Conservation (phyloP, 2,888 invertebrate species). For the Invenusta paracnida region DNA sequence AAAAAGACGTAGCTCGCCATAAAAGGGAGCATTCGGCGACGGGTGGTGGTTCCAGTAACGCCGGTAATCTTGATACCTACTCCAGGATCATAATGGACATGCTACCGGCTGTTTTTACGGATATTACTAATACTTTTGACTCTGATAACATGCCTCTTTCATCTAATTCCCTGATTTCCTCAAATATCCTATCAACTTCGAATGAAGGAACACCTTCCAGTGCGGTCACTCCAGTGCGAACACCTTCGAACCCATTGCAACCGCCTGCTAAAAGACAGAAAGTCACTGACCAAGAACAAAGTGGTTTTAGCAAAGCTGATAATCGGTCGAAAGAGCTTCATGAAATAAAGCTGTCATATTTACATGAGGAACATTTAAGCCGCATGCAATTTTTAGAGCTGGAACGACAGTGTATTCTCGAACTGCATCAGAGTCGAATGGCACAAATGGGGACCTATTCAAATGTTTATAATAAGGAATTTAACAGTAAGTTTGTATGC, state of each 20-base stretch:
- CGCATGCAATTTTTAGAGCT: not conserved
- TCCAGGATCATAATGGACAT: not conserved
- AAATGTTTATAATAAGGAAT: not conserved
- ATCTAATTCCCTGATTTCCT: no score
- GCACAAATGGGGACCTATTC: not conserved
- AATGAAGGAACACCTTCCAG: no score
- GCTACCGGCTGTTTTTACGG: not conserved
- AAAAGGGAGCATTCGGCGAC: not conserved
- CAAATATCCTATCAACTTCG: no score
- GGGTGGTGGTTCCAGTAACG: conserved; percentile 62
- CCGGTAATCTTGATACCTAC: not conserved
- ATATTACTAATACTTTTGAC: not conserved
- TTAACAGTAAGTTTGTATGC: not conserved
- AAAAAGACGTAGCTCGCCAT: not conserved
- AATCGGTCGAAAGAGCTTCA: not conserved
- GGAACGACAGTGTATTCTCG: not conserved
- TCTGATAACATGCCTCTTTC: not conserved
- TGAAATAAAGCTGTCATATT: not conserved
- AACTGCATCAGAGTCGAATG: conserved; percentile 3
- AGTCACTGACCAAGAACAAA: not conserved
- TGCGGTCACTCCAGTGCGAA: no score
- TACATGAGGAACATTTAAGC: conserved; percentile 1
- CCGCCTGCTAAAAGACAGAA: not conserved
- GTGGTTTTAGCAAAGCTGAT: not conserved
- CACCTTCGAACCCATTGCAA: no score